A percentile compares a stretch with the other conserved stretches of the same genome.
Evolutionary conservation across 2,888 invertebrate genomes (phyloP).

Genomic region (Prenolepis imparis): DNA sequence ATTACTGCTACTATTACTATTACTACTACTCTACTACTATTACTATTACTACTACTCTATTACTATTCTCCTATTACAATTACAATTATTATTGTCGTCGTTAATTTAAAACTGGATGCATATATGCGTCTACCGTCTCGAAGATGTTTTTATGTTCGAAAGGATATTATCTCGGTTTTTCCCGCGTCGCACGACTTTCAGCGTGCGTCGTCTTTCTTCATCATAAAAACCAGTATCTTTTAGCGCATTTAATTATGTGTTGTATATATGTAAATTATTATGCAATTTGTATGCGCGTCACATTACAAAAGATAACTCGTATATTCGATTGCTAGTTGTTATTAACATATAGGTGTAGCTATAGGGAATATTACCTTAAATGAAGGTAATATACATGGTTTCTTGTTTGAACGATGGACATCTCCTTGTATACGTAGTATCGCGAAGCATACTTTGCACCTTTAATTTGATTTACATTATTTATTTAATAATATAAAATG

Average conservation of each 20-base stretch:
- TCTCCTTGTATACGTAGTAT: slow-evolving; percentile 16
- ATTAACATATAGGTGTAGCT: slow-evolving; percentile 68
- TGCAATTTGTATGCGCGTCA: slow-evolving; percentile 82
- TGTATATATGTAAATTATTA: slow-evolving; percentile 85
- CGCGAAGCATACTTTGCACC: background rate
- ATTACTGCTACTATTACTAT: slow-evolving; percentile 32
- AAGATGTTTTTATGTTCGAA: slow-evolving; percentile 34
- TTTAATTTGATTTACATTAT: slow-evolving; percentile 23
- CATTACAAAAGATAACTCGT: slow-evolving; percentile 65
- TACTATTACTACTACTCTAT: slow-evolving; percentile 45
- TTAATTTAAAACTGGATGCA: slow-evolving; percentile 4
- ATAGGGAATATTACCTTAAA: slow-evolving; percentile 59
- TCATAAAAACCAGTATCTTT: slow-evolving; percentile 60
- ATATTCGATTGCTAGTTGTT: slow-evolving; percentile 72
- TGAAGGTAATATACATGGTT: slow-evolving; percentile 60
- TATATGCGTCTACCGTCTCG: slow-evolving; percentile 16
- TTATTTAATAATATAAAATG: slow-evolving; percentile 27
- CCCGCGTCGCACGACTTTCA: background rate
- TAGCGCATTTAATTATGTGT: slow-evolving; percentile 83
- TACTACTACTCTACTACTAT: slow-evolving; percentile 26
- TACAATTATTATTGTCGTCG: slow-evolving; percentile 26
- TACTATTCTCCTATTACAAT: slow-evolving; percentile 45
- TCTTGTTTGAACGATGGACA: slow-evolving; percentile 70
- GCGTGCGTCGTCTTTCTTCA: slow-evolving; percentile 15
- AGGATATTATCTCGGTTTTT: slow-evolving; percentile 27